These are phyloP conservation scores for Girardinichthys multiradiatus DNA, from an alignment of 2,113 vertebrate species.

Conservation along the genomic window DNA sequence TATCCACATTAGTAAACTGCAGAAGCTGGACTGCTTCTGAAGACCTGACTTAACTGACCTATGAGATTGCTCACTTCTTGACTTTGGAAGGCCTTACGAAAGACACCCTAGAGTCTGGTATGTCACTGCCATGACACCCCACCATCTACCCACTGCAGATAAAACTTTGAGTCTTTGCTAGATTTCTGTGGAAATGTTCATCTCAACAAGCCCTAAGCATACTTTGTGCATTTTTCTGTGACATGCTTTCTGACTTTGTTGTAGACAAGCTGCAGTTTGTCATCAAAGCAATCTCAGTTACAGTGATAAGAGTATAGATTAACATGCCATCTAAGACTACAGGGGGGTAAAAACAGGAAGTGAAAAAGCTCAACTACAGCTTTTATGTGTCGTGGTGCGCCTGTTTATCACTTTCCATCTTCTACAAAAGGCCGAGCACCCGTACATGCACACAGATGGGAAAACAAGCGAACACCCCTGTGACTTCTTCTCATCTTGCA, in stretches of 20 bases:
- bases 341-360: slow-evolving; percentile 21
- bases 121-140: no score
- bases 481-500: slow-evolving; percentile 11
- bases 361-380: not conserved
- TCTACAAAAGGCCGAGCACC: not conserved
- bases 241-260: not conserved
- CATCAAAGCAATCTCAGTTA: not conserved
- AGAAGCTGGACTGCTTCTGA: no score
- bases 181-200: not conserved
- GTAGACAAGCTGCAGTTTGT: slow-evolving; percentile 27
- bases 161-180: slow-evolving; percentile 4
- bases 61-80: no score
- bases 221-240: not conserved
- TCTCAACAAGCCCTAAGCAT: slow-evolving; percentile 16
- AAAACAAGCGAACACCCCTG: slow-evolving; percentile 1
- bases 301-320: slow-evolving; percentile 14
- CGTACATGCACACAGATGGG: not conserved
- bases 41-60: no score
- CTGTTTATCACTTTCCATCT: slow-evolving; percentile 20
- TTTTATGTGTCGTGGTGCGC: not conserved
- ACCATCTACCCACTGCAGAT: not conserved
- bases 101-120: no score
- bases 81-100: no score
- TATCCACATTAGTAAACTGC: no score
- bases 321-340: slow-evolving; percentile 5